These are phyloP conservation scores for Druon quercuslanigerum DNA, from an alignment of 1,140 invertebrate species.

Conservation along the genomic window DNA sequence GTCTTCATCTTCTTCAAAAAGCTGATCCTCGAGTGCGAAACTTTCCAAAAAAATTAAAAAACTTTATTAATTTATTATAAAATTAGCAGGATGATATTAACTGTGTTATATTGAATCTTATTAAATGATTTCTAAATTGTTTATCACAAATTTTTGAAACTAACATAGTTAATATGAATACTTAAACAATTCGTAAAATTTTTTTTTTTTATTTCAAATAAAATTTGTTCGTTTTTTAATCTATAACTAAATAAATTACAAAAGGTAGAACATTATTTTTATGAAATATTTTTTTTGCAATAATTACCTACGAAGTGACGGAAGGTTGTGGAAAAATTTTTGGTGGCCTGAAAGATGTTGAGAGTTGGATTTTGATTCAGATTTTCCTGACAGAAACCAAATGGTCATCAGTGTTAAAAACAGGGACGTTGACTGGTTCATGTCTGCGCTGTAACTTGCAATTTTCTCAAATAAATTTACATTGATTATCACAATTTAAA, in stretches of 20 bases:
- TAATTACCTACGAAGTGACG: background rate
- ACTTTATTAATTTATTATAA: background rate
- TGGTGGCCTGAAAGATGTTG: conserved; percentile 2
- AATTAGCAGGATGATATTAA: too few relatives aligned
- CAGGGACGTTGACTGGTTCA: background rate
- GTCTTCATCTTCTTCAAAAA: conserved; percentile 17
- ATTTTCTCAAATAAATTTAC: background rate
- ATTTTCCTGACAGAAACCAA: conserved; percentile 1
- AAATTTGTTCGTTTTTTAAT: too few relatives aligned
- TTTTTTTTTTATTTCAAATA: too few relatives aligned
- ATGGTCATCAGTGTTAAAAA: conserved; percentile 8
- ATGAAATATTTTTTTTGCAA: background rate
- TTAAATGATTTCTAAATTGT: too few relatives aligned
- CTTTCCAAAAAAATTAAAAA: background rate
- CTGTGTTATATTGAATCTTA: too few relatives aligned
- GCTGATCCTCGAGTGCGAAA: background rate
- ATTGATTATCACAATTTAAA: too few relatives aligned
- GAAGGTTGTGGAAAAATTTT: background rate
- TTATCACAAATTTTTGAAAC: too few relatives aligned
- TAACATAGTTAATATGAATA: too few relatives aligned
- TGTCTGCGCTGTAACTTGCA: background rate
- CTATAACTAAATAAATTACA: too few relatives aligned
- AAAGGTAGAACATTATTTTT: too few relatives aligned
- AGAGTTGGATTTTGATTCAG: conserved; percentile 1
- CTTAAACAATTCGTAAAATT: too few relatives aligned